Conservation (phyloP, 2,113 vertebrate species). For the Oxyruncus cristatus region DNA sequence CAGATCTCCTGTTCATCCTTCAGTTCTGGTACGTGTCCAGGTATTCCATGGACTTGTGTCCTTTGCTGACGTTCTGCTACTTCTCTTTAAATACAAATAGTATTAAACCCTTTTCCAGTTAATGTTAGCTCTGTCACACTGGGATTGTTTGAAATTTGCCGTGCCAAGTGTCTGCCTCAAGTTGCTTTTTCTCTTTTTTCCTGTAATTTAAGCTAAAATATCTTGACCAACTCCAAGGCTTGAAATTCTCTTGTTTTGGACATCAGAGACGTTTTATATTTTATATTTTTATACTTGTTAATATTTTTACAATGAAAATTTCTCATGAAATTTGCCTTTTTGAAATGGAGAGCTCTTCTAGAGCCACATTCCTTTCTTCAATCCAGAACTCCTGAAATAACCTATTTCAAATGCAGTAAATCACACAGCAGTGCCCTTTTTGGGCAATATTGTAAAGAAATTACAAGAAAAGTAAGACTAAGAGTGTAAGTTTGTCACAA, state of each 20-base stretch:
- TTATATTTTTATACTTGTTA: neutral
- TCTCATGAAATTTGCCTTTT: neutral
- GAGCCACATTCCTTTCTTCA: rapidly evolving
- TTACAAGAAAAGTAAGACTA: neutral
- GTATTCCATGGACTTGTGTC: neutral
- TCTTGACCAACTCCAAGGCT: neutral
- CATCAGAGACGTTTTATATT: neutral
- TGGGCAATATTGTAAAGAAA: neutral
- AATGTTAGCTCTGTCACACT: neutral
- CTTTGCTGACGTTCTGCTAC: neutral
- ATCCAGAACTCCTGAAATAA: neutral
- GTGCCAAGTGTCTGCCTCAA: neutral
- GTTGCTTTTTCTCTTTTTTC: neutral
- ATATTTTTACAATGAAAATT: neutral
- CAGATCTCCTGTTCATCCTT: conserved; percentile 97
- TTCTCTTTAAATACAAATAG: neutral
- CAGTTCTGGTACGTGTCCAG: conserved; percentile 84
- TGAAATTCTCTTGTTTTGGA: neutral
- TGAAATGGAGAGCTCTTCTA: neutral
- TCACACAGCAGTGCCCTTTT: neutral
- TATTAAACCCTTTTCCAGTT: neutral
- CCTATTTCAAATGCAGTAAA: neutral
- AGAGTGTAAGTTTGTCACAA: neutral
- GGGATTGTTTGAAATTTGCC: neutral
- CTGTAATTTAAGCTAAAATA: neutral